These are phyloP conservation scores for Carollia perspicillata DNA, from an alignment of 2,113 vertebrate species.

Conservation along the genomic window DNA sequence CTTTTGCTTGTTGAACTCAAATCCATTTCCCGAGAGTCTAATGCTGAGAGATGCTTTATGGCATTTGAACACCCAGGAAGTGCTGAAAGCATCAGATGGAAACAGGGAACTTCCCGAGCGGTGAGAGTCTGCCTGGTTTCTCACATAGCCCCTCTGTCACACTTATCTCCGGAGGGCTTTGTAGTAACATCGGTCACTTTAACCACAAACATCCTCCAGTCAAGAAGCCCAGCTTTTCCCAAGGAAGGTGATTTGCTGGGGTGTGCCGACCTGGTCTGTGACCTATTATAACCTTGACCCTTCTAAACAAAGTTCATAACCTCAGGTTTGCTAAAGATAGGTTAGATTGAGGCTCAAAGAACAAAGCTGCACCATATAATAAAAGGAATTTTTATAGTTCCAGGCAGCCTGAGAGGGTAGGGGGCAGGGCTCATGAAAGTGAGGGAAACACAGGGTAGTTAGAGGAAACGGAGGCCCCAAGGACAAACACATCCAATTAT, in stretches of 20 bases:
- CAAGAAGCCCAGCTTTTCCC: background rate
- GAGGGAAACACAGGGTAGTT: background rate
- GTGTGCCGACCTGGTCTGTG: background rate
- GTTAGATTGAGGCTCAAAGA: background rate
- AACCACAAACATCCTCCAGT: conserved; percentile 23
- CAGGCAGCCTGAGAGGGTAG: background rate
- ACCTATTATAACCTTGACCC: background rate
- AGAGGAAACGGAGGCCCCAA: background rate
- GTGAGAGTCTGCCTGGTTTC: background rate
- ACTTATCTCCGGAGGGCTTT: conserved; percentile 40
- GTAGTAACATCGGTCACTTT: conserved; percentile 19
- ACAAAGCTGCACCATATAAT: background rate
- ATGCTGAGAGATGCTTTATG: background rate
- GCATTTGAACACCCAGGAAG: background rate
- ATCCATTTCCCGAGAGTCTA: background rate
- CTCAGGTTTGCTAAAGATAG: background rate
- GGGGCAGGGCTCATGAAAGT: background rate
- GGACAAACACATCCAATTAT: background rate
- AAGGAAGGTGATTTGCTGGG: conserved; percentile 5
- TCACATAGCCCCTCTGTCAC: background rate
- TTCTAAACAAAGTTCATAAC: conserved; percentile 19
- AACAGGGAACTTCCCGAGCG: background rate
- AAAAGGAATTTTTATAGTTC: background rate
- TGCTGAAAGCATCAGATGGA: conserved; percentile 38
- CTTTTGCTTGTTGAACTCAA: background rate